Base-by-base conservation (phyloP, 2,113 vertebrate species). In the Psittacula cyanocephala region DNA sequence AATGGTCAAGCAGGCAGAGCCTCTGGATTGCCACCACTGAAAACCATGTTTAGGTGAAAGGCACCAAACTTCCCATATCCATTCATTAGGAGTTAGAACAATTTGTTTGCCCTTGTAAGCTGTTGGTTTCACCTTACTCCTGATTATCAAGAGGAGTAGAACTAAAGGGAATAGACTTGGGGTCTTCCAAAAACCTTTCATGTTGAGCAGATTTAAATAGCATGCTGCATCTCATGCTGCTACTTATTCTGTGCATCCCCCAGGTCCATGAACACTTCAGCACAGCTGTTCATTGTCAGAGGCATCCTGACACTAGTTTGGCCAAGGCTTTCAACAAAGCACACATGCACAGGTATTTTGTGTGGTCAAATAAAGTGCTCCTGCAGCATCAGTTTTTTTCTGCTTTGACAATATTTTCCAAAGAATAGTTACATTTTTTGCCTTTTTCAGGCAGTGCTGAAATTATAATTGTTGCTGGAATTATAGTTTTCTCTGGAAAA, bases 201-300 rank as follows among this genome's bases (percentile, higher is more conserved):
- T 8, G 6, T 31, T 22, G 55, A 70, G 28, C 10, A 81, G 31
- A 33, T 67, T 52, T 57, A 57, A 81, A 59, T 24, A 70, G 29
- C 2, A 0, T 24, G 50, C 33, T 3, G 3, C 39, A 44, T 46
- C 31, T 84, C 44, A 13, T 0, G 0, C 16, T 39, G 37, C 18
- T 35, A 6, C 33, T 68, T 72, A 47, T 39, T 15, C 57, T 2
- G 0, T 60, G 44, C 23, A 22, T 25, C 29, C 41, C 11, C 31
- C 39, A 44, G 52, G 47, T 19, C 49, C 27, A 4, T 16, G 10
- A 41, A n/a, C 49, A 25, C 77, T 83, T 67, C n/a, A 75, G 76
- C 44, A 49, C 11, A 18, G 17, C 5, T 44, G 17, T 25, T 59
- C 23, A 17, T 28, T 37, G 55, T 17, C 37, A 67, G 33, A 37